Evolutionary conservation across 2,888 invertebrate species (phyloP), one percentile per base, ranked within the genome.

Genomic region (Gerris lacustris): DNA sequence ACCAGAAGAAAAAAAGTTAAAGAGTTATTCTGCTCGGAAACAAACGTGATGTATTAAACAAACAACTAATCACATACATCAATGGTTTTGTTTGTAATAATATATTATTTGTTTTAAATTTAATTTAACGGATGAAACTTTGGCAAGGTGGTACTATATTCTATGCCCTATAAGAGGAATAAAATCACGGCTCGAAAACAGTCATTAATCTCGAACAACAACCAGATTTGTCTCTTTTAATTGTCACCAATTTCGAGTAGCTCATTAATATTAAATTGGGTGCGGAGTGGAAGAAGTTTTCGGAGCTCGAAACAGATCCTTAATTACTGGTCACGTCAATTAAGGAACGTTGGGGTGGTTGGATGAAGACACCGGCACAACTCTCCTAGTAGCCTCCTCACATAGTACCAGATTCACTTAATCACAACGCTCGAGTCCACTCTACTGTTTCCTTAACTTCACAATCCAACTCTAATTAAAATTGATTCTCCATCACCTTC

Each of bases 141-240:
- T 31, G 31, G 31, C 31, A 31, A 31, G 31, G 31, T 31, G 31
- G 31, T 31, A 31, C 31, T 31, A 31, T 31, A 31, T 31, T 31
- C 31, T 31, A 31, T 31, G 31, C 31, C 31, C 31, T 31, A 31
- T 31, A 31, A 31, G 31, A 31, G 31, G 31, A 31, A 31, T 31
- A 31, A 31, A 31, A 31, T 31, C 31, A 31, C 31, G 31, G 31
- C 31, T 31, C 31, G 31, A 31, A 55, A 55, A 55, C 9, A 55
- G 55, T 15, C 15, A 55, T 55, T 55, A 11, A 55, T 55, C 55
- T 55, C 55, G 9, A 55, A 55, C 55, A 55, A 55, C 55, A 55
- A 55, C 55, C 55, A 55, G 55, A 55, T 55, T 55, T 55, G 55
- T 55, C 55, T 55, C 55, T 55, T 55, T 55, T 55, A 55, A 55